Conservation (phyloP, 2,113 vertebrate species). For the Lontra canadensis region DNA sequence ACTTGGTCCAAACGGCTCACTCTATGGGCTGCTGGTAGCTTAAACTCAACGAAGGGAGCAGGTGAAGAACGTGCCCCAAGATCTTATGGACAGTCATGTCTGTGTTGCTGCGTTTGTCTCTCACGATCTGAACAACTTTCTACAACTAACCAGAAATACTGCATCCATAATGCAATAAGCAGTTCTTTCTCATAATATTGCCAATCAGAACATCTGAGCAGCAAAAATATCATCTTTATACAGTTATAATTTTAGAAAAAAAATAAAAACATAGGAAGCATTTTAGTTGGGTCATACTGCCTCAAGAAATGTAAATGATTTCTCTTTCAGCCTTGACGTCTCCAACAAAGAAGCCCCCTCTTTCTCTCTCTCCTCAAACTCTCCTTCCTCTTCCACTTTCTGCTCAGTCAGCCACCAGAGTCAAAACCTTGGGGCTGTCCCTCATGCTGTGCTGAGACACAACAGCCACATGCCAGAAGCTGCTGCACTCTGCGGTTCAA, state of each 20-base stretch:
- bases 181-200: neutral
- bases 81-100: rapidly evolving
- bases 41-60: neutral
- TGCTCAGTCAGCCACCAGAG: neutral
- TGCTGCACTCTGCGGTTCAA: neutral
- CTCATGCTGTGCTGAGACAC: neutral
- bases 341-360: neutral
- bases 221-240: neutral
- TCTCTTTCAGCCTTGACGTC: neutral
- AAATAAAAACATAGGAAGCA: neutral
- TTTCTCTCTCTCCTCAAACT: neutral
- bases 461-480: neutral
- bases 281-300: neutral
- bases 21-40: rapidly evolving
- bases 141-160: neutral
- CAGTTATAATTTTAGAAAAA: neutral
- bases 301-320: neutral
- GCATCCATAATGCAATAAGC: rapidly evolving
- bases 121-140: neutral
- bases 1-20: neutral
- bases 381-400: neutral
- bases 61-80: no score
- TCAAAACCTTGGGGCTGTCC: neutral
- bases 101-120: neutral
- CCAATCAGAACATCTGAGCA: neutral